Evolutionary conservation across 2,797 vertebrate species (phyloP).

Genomic region (Fringilla coelebs): DNA sequence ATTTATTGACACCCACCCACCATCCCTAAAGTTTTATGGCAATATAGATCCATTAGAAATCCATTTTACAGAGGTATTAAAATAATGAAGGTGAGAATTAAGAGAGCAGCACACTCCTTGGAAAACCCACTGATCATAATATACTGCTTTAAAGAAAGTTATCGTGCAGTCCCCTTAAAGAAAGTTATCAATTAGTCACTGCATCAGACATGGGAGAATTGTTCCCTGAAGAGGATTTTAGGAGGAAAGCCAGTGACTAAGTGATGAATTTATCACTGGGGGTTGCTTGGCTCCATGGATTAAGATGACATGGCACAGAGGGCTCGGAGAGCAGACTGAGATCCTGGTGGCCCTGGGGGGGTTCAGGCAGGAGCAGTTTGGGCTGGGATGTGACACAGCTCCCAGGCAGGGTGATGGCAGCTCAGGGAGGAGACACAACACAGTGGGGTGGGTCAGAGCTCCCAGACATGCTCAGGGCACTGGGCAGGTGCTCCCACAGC

Average conservation of each 20-base stretch:
- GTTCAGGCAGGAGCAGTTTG: rapidly evolving
- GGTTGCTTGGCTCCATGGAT: background rate
- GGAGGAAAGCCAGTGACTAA: background rate
- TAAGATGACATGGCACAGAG: background rate
- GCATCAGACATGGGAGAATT: slow-evolving; percentile 14
- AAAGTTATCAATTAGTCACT: slow-evolving; percentile 55
- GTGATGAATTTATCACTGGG: slow-evolving; percentile 23
- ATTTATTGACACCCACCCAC: slow-evolving; percentile 53
- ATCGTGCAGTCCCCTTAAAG: slow-evolving; percentile 42
- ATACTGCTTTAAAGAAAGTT: slow-evolving; percentile 47
- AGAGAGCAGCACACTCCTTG: slow-evolving; percentile 1
- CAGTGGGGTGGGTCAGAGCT: background rate
- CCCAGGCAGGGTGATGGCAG: background rate
- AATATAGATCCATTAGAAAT: slow-evolving; percentile 44
- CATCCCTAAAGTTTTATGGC: slow-evolving; percentile 45
- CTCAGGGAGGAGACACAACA: background rate
- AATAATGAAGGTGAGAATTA: slow-evolving; percentile 57
- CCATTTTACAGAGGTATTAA: slow-evolving; percentile 62
- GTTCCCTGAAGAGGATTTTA: slow-evolving; percentile 62
- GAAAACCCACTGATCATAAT: slow-evolving; percentile 34
- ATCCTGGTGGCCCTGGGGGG: background rate
- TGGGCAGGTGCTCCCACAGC: background rate
- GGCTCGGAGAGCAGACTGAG: background rate
- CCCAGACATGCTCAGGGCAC: background rate
- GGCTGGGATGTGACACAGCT: background rate